These are phyloP conservation scores for Brachirus orientalis DNA, from an alignment of 2,113 vertebrate genomes.

Conservation along the genomic window DNA sequence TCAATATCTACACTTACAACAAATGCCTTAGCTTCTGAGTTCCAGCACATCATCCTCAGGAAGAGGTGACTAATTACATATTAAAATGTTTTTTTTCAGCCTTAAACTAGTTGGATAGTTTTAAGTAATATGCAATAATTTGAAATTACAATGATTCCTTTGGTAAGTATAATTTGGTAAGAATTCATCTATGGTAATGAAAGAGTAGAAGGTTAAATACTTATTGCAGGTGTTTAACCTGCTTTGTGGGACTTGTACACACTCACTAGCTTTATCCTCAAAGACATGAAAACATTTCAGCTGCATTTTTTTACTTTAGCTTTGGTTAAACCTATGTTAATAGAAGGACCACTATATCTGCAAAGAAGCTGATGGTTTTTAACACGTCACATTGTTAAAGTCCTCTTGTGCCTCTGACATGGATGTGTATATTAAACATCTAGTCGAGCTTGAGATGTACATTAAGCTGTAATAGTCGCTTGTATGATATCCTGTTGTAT, in stretches of 20 bases:
- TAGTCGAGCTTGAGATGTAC: background rate
- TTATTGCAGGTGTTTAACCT: no score
- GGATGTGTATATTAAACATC: background rate
- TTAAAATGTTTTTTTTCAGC: no score
- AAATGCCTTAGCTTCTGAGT: no score
- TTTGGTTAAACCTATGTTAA: slow-evolving; percentile 4
- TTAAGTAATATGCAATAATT: no score
- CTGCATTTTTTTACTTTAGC: no score
- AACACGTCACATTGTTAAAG: no score
- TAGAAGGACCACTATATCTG: slow-evolving; percentile 50
- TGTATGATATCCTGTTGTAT: background rate
- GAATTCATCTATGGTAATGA: background rate
- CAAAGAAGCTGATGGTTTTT: slow-evolving; percentile 2
- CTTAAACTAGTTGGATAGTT: background rate
- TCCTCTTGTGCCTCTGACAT: background rate
- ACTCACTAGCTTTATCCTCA: no score
- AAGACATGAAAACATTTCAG: no score
- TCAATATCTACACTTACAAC: background rate
- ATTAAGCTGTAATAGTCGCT: background rate
- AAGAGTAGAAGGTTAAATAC: background rate
- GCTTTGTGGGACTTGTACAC: background rate
- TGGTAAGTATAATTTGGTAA: no score
- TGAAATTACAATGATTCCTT: no score
- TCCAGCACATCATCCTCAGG: background rate
- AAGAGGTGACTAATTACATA: background rate